Evolutionary conservation across 35 echinoderm and acorn worm genomes (phyloP).

Genomic region (Lytechinus pictus): DNA sequence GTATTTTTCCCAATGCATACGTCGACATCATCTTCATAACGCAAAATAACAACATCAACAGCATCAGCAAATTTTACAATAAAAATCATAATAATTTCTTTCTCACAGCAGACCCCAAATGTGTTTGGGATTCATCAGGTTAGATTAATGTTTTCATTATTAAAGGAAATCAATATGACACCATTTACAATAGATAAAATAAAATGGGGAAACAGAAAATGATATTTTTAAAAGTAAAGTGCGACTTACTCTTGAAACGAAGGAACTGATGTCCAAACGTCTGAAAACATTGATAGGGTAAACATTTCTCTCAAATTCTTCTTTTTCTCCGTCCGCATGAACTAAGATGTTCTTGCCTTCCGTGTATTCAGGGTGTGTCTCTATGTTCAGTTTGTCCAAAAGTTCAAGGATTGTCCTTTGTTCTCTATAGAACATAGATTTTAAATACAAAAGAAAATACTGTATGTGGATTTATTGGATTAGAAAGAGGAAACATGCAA

Average conservation of each 20-base stretch:
- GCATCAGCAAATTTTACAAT: background rate
- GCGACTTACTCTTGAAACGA: conserved; percentile 72
- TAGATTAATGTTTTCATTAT: no score
- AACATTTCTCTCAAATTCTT: conserved; percentile 45
- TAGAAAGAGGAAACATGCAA: background rate
- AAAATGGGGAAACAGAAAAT: no score
- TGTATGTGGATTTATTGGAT: background rate
- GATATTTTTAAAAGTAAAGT: no score
- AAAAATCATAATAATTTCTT: background rate
- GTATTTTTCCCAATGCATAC: no score
- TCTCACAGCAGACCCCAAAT: no score
- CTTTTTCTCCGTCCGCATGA: conserved; percentile 59
- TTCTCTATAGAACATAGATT: background rate
- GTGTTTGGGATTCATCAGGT: no score
- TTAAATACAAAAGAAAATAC: background rate
- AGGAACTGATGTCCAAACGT: conserved; percentile 72
- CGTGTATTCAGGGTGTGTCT: conserved; percentile 65
- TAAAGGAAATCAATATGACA: no score
- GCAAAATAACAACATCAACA: background rate
- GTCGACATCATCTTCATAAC: background rate
- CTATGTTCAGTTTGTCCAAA: conserved; percentile 62
- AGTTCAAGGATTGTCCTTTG: conserved; percentile 72
- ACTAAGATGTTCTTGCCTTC: conserved; percentile 57
- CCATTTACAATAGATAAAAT: background rate
- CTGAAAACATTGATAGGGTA: conserved; percentile 62